Percentiles rank a stretch among this genome's conserved stretches.
phyloP scores from a whole-genome alignment of 2,113 vertebrate genomes.

The Notarius quadriscutis region DNA sequence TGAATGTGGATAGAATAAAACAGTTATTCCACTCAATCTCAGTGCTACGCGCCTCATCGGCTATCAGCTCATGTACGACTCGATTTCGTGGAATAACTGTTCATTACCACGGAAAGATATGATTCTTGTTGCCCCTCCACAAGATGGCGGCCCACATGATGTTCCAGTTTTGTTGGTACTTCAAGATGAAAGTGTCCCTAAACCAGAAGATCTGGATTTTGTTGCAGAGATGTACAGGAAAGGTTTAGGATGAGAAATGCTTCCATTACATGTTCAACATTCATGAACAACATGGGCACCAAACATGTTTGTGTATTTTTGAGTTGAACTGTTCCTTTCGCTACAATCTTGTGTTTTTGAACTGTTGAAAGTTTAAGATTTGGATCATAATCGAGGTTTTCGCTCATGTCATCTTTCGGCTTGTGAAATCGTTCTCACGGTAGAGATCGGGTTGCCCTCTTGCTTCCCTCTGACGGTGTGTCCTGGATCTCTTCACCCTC shows the following conservation, averaged over 20 bases:
- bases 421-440: background rate
- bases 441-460: too few relatives aligned
- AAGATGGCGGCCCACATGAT: background rate
- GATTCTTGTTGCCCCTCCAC: background rate
- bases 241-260: too few relatives aligned
- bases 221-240: too few relatives aligned
- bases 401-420: background rate
- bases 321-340: background rate
- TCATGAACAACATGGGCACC: background rate
- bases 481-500: background rate
- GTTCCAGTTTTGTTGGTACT: background rate
- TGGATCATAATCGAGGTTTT: background rate
- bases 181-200: background rate
- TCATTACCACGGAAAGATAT: background rate
- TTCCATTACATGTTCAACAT: too few relatives aligned
- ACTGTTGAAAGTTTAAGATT: background rate
- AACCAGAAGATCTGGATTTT: too few relatives aligned
- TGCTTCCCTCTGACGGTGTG: background rate
- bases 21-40: too few relatives aligned
- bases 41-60: too few relatives aligned
- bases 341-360: background rate
- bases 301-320: background rate
- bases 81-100: too few relatives aligned
- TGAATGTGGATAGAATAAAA: too few relatives aligned
- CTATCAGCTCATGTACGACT: too few relatives aligned